Evolutionary conservation across 2,888 invertebrate genomes (phyloP).

Genomic region (Rhagium mordax): DNA sequence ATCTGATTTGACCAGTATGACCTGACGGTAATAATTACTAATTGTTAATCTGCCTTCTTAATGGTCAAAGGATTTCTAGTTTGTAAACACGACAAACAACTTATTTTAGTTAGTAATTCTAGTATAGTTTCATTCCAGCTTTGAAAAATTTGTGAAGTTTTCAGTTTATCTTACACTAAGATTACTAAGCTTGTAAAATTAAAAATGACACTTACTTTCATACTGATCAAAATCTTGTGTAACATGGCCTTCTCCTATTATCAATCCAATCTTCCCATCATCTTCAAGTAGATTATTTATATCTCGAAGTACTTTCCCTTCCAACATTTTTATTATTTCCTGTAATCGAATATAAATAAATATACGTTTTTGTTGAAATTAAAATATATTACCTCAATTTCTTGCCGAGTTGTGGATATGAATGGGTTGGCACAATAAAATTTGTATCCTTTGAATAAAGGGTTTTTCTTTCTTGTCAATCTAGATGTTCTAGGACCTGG

Average conservation of each 20-base stretch:
- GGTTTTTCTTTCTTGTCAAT: constrained; percentile 63
- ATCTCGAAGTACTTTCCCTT: constrained; percentile 58
- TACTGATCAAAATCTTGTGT: constrained; percentile 62
- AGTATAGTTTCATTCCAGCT: too few species aligned
- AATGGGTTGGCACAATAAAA: constrained; percentile 74
- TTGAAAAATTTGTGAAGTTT: too few species aligned
- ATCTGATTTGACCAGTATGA: too few species aligned
- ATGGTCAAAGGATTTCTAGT: too few species aligned
- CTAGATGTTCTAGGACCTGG: constrained; percentile 73
- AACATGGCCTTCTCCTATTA: constrained; percentile 62
- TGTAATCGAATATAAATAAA: constrained; percentile 40
- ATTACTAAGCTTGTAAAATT: background rate
- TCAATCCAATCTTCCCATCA: constrained; percentile 59
- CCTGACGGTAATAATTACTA: too few species aligned
- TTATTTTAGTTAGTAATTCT: too few species aligned
- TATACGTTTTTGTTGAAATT: background rate
- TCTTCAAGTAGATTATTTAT: constrained; percentile 53
- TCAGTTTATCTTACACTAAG: too few species aligned
- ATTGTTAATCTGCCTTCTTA: too few species aligned
- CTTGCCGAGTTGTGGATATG: constrained; percentile 55
- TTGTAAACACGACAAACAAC: too few species aligned
- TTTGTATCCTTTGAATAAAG: constrained; percentile 71
- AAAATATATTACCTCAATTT: constrained; percentile 60
- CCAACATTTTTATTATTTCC: constrained; percentile 59
- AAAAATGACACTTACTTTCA: constrained; percentile 59